Conservation (phyloP, 2,888 invertebrate genomes). For the Ellobium chinense region DNA sequence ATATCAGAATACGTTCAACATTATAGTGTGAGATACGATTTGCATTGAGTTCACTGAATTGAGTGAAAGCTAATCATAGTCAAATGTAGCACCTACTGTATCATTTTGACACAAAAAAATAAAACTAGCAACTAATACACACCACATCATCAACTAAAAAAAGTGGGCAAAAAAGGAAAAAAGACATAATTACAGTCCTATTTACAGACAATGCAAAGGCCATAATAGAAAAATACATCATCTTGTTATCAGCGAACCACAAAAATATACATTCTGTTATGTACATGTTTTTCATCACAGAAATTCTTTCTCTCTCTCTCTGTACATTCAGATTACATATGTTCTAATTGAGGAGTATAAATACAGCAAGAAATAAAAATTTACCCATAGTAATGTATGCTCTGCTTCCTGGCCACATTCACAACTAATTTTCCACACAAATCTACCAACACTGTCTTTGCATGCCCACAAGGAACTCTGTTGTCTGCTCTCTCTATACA, state of each 20-base stretch:
- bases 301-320: not conserved
- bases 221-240: not conserved
- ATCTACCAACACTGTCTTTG: no score
- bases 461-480: no score
- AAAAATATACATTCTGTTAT: not conserved
- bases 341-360: no score
- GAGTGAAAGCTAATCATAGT: no score
- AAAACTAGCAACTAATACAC: not conserved
- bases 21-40: not conserved
- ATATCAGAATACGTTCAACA: not conserved
- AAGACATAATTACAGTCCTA: not conserved
- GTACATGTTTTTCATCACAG: not conserved
- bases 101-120: not conserved
- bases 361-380: no score
- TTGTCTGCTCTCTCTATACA: no score
- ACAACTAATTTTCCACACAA: no score
- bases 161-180: not conserved
- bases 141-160: not conserved
- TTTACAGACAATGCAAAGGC: not conserved
- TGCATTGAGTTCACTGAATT: not conserved
- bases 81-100: not conserved
- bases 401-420: no score
- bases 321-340: not conserved
- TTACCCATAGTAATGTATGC: no score
- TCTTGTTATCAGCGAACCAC: not conserved